A percentile compares a stretch with the other conserved stretches of the same genome.
These are phyloP conservation scores for Acleris cristana DNA, from an alignment of 2,888 invertebrate genomes.

Conservation along the genomic window DNA sequence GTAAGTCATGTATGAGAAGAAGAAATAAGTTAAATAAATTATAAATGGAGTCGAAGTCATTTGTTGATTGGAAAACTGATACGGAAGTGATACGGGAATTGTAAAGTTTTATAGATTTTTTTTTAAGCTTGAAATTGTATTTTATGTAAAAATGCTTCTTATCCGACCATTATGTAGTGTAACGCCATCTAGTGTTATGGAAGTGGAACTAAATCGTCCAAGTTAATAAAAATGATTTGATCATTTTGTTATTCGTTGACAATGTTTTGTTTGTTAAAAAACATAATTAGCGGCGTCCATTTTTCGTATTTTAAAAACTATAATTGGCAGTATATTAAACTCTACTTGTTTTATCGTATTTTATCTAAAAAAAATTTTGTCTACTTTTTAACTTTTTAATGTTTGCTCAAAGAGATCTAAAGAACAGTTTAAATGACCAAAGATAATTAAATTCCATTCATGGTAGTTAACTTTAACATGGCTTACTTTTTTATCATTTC, in stretches of 20 bases:
- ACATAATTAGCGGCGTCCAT: background rate
- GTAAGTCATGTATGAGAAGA: no score
- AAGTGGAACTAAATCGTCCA: constrained; percentile 26
- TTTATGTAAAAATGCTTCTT: background rate
- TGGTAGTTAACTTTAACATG: background rate
- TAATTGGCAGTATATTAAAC: background rate
- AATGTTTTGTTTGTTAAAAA: background rate
- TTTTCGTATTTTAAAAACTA: background rate
- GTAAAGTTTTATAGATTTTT: constrained; percentile 2
- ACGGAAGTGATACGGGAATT: constrained; percentile 10
- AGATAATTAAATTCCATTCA: background rate
- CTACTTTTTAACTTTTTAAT: no score
- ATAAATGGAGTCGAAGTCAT: constrained; percentile 6
- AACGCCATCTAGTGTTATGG: constrained; percentile 19
- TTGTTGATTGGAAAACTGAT: background rate
- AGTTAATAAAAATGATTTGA: constrained; percentile 3
- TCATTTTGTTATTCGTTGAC: background rate
- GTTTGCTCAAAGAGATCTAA: no score
- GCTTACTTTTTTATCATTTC: background rate
- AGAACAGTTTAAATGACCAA: background rate
- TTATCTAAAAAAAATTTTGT: background rate
- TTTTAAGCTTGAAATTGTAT: background rate
- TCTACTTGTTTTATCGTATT: background rate
- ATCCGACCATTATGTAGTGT: background rate
- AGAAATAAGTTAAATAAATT: background rate